Base-by-base conservation (phyloP, 2,113 vertebrate genomes). In the Zonotrichia leucophrys region DNA sequence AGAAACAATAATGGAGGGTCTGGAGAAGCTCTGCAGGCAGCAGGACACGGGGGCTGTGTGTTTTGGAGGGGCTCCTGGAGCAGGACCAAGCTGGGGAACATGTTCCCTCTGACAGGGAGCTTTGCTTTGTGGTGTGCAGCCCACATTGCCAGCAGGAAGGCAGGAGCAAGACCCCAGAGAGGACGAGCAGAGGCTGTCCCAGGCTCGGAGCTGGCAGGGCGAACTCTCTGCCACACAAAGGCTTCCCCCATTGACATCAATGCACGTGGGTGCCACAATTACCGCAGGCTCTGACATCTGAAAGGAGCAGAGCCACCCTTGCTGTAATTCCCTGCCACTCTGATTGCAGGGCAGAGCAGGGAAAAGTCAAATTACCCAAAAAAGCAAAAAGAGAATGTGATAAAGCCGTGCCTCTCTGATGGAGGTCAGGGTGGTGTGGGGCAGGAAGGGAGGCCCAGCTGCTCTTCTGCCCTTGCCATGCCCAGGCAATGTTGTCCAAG, bases 291-390 rank as follows among this genome's bases (percentile, higher is more conserved):
- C 52, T 94, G 85, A 90, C 84, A 93, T 87, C 75, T 91, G 70
- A 82, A 92, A 63, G 5, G 58, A 76, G 68, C 28, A 11, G 83
- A 85, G 53, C 41, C 70, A 68, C 67, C 84, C 87, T 63, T 91
- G 87, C 83, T 84, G 56, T 41, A 50, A 83, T 53, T 88, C 69
- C 13, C 53, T 70, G 91, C 94, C 75, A 23, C 24, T 77, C 84
- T 93, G 85, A 70, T 68, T 69, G 89, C 72, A 86, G 88, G 75
- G 86, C 47, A 82, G 77, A 72, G 66, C n/a, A 74, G 84, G 60
- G 50, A 56, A 8, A 91, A 91, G 75, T 68, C 86, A 87, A 87
- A 87, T 58, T 62, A 66, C 39, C 68, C 80, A 55, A 78, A 37
- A 28, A 77, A 95, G 79, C 88, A 25, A 13, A 41, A 56, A 52